Evolutionary conservation across 2,113 vertebrate species (phyloP).

Genomic region (Taxidea taxus): DNA sequence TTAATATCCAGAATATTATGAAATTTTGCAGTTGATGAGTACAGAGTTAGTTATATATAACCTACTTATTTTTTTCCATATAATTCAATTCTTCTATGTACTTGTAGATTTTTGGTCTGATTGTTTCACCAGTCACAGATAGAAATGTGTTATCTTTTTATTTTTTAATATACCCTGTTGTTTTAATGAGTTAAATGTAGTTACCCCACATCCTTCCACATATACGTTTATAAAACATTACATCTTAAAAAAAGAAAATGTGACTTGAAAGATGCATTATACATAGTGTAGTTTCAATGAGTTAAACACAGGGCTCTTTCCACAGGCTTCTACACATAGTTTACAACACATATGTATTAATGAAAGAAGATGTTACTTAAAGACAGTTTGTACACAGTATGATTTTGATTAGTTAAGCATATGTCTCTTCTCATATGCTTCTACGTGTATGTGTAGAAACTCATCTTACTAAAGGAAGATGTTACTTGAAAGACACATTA

Average conservation of each 20-base stretch:
- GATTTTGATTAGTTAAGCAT: background rate
- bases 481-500: background rate
- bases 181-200: background rate
- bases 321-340: background rate
- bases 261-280: background rate
- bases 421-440: background rate
- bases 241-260: background rate
- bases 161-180: background rate
- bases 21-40: background rate
- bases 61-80: background rate
- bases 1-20: background rate
- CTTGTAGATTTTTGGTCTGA: background rate
- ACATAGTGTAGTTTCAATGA: background rate
- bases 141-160: background rate
- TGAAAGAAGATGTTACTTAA: background rate
- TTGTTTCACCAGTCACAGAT: background rate
- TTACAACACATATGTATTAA: background rate
- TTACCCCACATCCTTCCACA: background rate
- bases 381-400: background rate
- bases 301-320: background rate
- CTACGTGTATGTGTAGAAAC: background rate
- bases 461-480: background rate
- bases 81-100: background rate
- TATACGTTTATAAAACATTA: background rate
- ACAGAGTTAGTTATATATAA: background rate